Evolutionary conservation across 2,797 vertebrate genomes (phyloP), one percentile per base, ranked within the genome.

Genomic region (Paramormyrops hopkinsi): DNA sequence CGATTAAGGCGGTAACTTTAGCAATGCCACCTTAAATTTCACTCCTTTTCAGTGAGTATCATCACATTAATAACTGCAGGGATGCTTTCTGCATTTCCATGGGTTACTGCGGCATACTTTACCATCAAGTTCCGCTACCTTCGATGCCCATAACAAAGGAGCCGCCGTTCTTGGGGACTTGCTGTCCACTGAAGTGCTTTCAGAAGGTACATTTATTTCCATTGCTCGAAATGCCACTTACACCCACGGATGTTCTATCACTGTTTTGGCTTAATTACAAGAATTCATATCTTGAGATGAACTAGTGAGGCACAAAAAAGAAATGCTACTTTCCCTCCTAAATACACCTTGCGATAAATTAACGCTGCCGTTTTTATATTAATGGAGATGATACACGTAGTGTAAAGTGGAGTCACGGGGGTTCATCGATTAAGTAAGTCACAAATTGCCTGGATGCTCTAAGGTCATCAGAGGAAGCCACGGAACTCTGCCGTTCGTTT

Each of bases 181-280:
- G 53, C 46, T 84, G 53, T 56, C 53, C 53, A 19, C 50, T 44
- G 33, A 51, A 8, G 50, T 56, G 17, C 50, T 14, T 41, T 37
- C 85, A 87, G 85, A 56, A 37, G 85, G 53, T 87, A 56, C 53
- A 56, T 87, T 59, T 87, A 87, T 87, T 87, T 87, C 85, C 29
- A 41, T 56, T 37, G 85, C 53, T 56, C 17, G 53, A 56, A 37
- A 56, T 56, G 53, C 85, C 85, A 87, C 51, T 56, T 59, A 33
- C 85, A 37, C 85, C 85, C 50, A 87, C 85, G 56, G 53, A 87
- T 54, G 53, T 59, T 87, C 85, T 41, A 59, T 54, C 17, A 8
- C 33, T 22, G 17, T 53, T 87, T 41, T 88, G 54, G 86, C 44
- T 19, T 69, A 48, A 88, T 65, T 48, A 88, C 86, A 65, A 88